Evolutionary conservation across 2,113 vertebrate genomes (phyloP), one percentile per base, ranked within the genome.

Genomic region (Rhinolophus ferrumequinum): DNA sequence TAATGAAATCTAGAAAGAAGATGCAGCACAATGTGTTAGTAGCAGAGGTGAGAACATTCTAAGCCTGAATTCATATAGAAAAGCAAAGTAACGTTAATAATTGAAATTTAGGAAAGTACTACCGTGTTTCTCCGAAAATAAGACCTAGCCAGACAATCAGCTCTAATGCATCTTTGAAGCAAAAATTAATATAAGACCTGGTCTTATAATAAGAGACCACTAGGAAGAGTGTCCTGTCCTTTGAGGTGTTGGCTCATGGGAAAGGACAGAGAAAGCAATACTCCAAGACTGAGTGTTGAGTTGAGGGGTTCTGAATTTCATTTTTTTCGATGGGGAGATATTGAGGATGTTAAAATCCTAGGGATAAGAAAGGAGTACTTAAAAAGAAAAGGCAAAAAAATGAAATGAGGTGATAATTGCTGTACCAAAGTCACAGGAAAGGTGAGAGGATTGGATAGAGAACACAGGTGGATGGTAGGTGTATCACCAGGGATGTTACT

Each of bases 1-100:
- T 99, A 98, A 99, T 99, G 99, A 99, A 99, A 98, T 99, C 99
- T 62, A 99, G 99, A 96, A 99, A 99, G 99, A 99, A 99, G 98
- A 99, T 99, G 99, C 99, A 99, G 96, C 99, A 99, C 98, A 99
- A 99, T 24, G 99, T 99, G 94, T 98, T 99, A 98, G 99, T 99
- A 98, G 99, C 99, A 97, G 99, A 99, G 99, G 99, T 99, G 98
- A 98, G 94, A 84, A 69, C 22, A 10, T 21, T 11, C 28, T 18
- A 18, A 2, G 14, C 4, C 21, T 24, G 16, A 13, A 7, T 35
- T 41, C 28, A 22, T 16, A 22, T 8, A 44, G 60, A 38, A 73
- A 60, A 22, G 8, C 60, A 56, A 33, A 92, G 21, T 22, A 18
- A 56, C 19, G 38, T 1, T 52, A 56, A 38, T 54, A 21, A 5